Evolutionary conservation across 2,113 vertebrate genomes (phyloP).

Genomic region (Choloepus hoffmanni): DNA sequence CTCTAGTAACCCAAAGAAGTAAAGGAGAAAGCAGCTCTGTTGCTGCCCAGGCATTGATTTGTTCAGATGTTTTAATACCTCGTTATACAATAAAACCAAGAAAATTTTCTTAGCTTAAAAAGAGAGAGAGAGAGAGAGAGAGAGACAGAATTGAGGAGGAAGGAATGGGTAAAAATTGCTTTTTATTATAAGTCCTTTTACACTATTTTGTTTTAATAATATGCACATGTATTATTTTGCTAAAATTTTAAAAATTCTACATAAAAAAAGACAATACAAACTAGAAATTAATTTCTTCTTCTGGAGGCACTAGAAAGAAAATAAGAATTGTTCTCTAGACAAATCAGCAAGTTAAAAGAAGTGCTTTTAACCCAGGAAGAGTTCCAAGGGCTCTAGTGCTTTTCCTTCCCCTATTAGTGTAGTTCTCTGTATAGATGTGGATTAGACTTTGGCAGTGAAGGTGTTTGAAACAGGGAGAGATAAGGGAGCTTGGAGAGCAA

Average conservation of each 20-base stretch:
- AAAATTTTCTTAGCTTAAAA: slow-evolving; percentile 93
- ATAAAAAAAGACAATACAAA: slow-evolving; percentile 64
- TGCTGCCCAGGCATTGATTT: slow-evolving; percentile 87
- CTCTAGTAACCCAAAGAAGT: slow-evolving; percentile 92
- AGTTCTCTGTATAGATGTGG: neutral
- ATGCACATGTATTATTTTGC: slow-evolving; percentile 9
- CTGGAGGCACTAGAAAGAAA: slow-evolving; percentile 57
- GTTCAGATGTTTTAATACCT: slow-evolving; percentile 93
- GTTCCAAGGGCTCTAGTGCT: neutral
- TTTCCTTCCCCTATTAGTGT: neutral
- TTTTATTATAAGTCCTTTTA: neutral
- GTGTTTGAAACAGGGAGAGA: slow-evolving; percentile 6
- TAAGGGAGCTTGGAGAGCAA: slow-evolving; percentile 11
- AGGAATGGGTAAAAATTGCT: neutral
- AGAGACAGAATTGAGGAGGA: neutral
- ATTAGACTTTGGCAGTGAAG: slow-evolving; percentile 14
- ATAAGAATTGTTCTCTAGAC: neutral
- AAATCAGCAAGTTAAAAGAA: slow-evolving; percentile 14
- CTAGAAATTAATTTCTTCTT: slow-evolving; percentile 64
- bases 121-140: no score
- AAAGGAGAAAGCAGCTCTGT: slow-evolving; percentile 88
- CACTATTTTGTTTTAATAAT: slow-evolving; percentile 30
- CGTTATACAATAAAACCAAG: slow-evolving; percentile 96
- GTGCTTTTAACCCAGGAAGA: neutral
- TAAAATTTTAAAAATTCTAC: slow-evolving; percentile 42